Conservation (phyloP, 2,797 vertebrate genomes). For the Eutrigla gurnardus region DNA sequence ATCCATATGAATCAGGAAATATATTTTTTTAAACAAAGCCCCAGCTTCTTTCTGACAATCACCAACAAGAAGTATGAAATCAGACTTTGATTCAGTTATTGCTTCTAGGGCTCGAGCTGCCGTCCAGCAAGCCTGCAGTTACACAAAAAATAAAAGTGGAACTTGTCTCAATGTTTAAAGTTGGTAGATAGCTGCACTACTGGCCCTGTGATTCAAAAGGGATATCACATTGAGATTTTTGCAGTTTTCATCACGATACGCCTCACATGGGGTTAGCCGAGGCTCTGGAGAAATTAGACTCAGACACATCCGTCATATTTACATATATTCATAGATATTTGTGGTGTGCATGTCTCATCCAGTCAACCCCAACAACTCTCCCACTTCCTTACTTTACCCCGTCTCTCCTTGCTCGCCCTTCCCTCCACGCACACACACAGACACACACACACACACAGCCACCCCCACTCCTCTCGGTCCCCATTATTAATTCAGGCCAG, state of each 20-base stretch:
- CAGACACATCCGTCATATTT: conserved; percentile 77
- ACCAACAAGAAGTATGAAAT: conserved; percentile 6
- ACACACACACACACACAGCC: conserved; percentile 22
- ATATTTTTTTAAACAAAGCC: no score
- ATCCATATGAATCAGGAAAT: no score
- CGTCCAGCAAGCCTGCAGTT: conserved; percentile 46
- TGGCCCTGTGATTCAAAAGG: conserved; percentile 51
- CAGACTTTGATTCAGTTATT: conserved; percentile 23
- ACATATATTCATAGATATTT: conserved; percentile 74
- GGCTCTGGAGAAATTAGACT: conserved; percentile 74
- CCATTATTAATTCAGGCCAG: conserved; percentile 75
- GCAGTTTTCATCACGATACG: conserved; percentile 69
- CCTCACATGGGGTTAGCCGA: conserved; percentile 67
- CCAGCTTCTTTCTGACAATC: not conserved
- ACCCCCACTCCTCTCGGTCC: conserved; percentile 7
- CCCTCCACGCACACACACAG: not conserved
- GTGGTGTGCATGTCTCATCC: conserved; percentile 61
- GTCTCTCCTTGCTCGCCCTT: conserved; percentile 1
- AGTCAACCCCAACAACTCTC: conserved; percentile 56
- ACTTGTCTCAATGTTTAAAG: conserved; percentile 60
- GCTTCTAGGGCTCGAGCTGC: conserved; percentile 38
- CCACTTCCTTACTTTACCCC: conserved; percentile 15
- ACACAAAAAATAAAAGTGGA: conserved; percentile 23
- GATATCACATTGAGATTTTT: conserved; percentile 54
- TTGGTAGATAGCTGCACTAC: conserved; percentile 54